A percentile compares a stretch with the other conserved stretches of the same genome.
Conservation (phyloP, 2,797 vertebrate genomes). For the Notolepis coatsorum region DNA sequence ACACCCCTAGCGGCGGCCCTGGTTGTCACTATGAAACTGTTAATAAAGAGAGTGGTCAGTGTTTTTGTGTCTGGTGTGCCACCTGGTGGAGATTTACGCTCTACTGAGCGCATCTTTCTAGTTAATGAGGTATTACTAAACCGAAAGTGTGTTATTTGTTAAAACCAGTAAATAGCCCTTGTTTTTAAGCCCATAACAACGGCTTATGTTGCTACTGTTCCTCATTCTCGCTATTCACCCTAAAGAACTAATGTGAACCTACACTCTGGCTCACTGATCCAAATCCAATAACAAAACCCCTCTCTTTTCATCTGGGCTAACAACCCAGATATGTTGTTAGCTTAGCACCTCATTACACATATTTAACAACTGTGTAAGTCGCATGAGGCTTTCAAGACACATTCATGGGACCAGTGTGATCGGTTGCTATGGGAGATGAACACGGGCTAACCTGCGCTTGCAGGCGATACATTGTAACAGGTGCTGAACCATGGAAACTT, state of each 20-base stretch:
- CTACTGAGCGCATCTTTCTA: too few species aligned
- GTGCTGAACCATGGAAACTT: too few species aligned
- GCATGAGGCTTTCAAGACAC: conserved; percentile 23
- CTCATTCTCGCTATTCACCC: conserved; percentile 21
- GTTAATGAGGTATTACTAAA: not conserved
- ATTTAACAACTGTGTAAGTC: conserved; percentile 58
- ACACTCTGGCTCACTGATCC: conserved; percentile 23
- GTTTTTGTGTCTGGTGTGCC: too few species aligned
- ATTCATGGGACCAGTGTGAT: conserved; percentile 45
- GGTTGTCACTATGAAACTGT: too few species aligned
- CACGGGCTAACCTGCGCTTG: too few species aligned
- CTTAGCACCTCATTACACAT: conserved; percentile 55
- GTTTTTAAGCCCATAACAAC: conserved; percentile 18
- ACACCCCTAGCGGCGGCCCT: too few species aligned
- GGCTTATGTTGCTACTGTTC: conserved; percentile 18
- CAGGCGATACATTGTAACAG: too few species aligned
- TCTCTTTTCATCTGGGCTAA: conserved; percentile 27
- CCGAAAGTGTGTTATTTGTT: conserved; percentile 16
- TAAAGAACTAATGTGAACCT: conserved; percentile 18
- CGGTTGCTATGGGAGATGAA: too few species aligned
- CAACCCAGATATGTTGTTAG: conserved; percentile 35
- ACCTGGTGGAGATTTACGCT: too few species aligned
- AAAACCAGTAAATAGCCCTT: conserved; percentile 17
- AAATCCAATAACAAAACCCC: conserved; percentile 12
- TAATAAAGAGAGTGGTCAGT: not conserved